A percentile compares a stretch with the other conserved stretches of the same genome.
Conservation (phyloP, 2,113 vertebrate species). For the Rousettus leschenaultii region DNA sequence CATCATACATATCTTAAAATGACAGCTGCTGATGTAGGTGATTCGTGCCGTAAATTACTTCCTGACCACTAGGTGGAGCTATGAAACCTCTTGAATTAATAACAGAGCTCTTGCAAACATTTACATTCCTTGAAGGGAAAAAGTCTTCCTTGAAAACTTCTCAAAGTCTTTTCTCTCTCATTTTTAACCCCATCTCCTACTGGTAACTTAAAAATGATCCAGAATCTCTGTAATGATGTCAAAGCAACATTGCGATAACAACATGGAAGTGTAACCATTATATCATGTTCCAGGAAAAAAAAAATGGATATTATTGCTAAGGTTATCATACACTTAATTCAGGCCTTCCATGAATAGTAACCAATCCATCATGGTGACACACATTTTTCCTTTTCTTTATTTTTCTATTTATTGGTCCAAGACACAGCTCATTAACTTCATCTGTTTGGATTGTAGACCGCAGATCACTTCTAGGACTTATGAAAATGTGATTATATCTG, state of each 20-base stretch:
- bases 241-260: background rate
- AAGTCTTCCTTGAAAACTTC: background rate
- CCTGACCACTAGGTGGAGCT: slow-evolving; percentile 82
- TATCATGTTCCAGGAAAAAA: background rate
- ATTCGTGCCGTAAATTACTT: background rate
- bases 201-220: slow-evolving; percentile 17
- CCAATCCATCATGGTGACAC: background rate
- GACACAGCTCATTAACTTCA: slow-evolving; percentile 52
- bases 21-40: background rate
- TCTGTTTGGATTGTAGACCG: slow-evolving; percentile 18
- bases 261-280: background rate
- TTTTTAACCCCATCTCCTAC: background rate
- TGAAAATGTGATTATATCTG: slow-evolving; percentile 23
- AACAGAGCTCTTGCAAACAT: background rate
- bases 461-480: slow-evolving; percentile 22
- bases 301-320: background rate
- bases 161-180: background rate
- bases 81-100: slow-evolving; percentile 69
- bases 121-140: slow-evolving; percentile 45
- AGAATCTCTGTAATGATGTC: slow-evolving; percentile 38
- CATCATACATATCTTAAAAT: slow-evolving; percentile 12
- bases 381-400: slow-evolving; percentile 4
- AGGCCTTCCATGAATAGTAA: slow-evolving; percentile 4
- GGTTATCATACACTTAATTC: slow-evolving; percentile 56
- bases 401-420: slow-evolving; percentile 52